phyloP scores from a whole-genome alignment of 2,113 vertebrate species.

The Lophochroa leadbeateri region DNA sequence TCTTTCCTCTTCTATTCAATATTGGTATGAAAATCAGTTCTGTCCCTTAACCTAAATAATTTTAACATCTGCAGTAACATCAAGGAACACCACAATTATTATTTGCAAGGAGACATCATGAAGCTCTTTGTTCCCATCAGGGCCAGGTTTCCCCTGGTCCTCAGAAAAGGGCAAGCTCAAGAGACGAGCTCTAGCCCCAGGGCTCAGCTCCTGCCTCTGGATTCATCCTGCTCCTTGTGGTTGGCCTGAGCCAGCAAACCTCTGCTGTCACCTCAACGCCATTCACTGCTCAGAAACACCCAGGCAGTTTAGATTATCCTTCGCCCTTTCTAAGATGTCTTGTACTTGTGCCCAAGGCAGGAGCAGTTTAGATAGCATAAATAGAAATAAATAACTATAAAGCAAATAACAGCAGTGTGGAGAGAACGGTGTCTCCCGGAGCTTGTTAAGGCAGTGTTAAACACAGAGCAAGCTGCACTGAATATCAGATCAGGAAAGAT shows the following conservation, averaged over 20 bases:
- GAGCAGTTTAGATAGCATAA: not conserved
- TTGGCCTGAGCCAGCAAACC: not conserved
- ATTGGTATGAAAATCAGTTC: not conserved
- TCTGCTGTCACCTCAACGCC: not conserved
- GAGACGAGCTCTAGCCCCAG: not conserved
- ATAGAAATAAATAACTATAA: constrained; percentile 46
- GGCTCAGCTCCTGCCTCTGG: not conserved
- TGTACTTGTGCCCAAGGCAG: not conserved
- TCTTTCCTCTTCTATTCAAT: constrained; percentile 11
- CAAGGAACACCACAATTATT: not conserved
- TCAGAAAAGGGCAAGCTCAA: rapidly evolving
- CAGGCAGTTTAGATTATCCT: not conserved
- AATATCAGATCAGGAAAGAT: constrained; percentile 8
- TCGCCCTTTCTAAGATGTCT: not conserved
- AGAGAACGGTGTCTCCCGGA: not conserved
- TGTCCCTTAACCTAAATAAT: not conserved
- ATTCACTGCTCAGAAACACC: not conserved
- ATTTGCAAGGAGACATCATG: not conserved
- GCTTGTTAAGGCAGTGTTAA: not conserved
- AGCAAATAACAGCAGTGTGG: not conserved
- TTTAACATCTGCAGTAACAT: not conserved
- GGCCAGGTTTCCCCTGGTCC: not conserved
- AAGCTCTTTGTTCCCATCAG: not conserved
- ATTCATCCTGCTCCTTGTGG: rapidly evolving
- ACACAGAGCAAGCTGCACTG: not conserved